Evolutionary conservation across 2,888 invertebrate genomes (phyloP), one percentile per base, ranked within the genome.

Genomic region (Philhelius pedissequus): DNA sequence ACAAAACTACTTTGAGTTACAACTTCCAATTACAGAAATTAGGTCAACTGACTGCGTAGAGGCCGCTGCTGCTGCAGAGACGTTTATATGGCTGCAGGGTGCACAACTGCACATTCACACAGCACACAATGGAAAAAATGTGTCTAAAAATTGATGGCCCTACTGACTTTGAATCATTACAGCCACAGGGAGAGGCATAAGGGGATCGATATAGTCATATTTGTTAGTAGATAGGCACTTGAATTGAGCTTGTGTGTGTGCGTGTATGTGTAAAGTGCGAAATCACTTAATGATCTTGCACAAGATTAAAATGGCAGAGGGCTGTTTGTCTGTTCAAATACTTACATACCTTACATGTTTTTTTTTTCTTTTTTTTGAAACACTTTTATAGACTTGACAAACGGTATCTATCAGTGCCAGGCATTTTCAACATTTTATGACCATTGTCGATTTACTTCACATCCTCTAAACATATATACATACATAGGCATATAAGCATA

Each of bases 11-110:
- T 78, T 78, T 78, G 74, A 83, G 74, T 79, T 74, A 79, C 83
- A 79, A 79, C 79, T 83, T 83, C 83, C 83, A 83, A 78, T 83
- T 88, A 77, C 82, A 88, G 88, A 90, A 90, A 90, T 89, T 90
- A 86, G 90, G 90, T 91, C 90, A 91, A 88, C 89, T 88, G 88
- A 87, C 87, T 87, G 75, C 64, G 86, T 81, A 66, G 48, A 69
- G 76, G 78, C 78, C 64, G 48, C 48, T 32, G 77, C 77, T 22
- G 48, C 25, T 4, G 38, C 60, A n/a, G 58, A 52, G 62, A 54
- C 58, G 78, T 74, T 79, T 74, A 83, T 79, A 79, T 70, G 78
- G 73, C 78, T 78, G 68, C 69, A 54, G 79, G 79, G 79, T 60
- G 38, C 58, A 30, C 9, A 32, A 32, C 32, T 32, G 32, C 32